A percentile compares a stretch with the other conserved stretches of the same genome.
Conservation (phyloP, 2,888 invertebrate species). For the Leptopilina drosophilae region DNA sequence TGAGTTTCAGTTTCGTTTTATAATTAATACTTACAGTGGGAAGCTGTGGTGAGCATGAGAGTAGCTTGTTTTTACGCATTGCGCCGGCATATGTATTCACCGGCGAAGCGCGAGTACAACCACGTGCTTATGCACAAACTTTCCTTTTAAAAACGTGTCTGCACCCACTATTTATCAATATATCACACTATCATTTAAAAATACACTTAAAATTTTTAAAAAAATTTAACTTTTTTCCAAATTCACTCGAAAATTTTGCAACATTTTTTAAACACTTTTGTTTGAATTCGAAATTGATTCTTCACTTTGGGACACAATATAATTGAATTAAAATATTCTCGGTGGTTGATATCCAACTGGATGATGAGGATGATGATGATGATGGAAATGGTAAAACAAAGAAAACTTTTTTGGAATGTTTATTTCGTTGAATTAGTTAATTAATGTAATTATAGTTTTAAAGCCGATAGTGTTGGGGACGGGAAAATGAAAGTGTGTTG, state of each 20-base stretch:
- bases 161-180: background rate
- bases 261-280: no score
- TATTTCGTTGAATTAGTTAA: constrained; percentile 3
- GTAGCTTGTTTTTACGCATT: constrained; percentile 23
- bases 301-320: background rate
- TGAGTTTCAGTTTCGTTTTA: background rate
- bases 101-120: constrained; percentile 16
- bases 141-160: background rate
- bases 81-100: constrained; percentile 16
- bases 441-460: background rate
- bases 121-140: constrained; percentile 29
- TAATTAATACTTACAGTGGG: constrained; percentile 31
- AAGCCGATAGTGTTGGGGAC: background rate
- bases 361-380: background rate
- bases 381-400: background rate
- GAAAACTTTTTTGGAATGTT: background rate
- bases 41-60: constrained; percentile 25
- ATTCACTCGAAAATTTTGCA: no score
- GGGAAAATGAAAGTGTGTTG: background rate
- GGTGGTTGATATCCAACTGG: background rate
- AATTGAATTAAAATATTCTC: no score
- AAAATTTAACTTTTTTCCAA: no score
- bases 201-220: no score
- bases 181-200: background rate
- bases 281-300: no score